Evolutionary conservation across 2,113 vertebrate species (phyloP).

Genomic region (Hiodon alosoides): DNA sequence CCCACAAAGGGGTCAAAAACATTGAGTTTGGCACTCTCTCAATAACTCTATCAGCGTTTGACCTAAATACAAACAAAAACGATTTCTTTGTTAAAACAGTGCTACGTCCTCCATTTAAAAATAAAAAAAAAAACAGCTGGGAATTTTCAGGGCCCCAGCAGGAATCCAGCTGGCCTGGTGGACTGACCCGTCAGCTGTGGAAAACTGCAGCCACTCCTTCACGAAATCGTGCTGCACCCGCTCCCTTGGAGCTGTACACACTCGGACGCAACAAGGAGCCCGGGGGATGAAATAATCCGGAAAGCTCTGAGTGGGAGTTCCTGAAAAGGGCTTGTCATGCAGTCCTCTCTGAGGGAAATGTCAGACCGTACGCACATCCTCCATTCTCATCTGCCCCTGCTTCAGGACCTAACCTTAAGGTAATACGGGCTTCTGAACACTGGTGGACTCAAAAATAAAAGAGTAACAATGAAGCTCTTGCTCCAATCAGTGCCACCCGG

Average conservation of each 20-base stretch:
- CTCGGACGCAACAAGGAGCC: neutral
- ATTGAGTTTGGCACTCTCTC: no score
- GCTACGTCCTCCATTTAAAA: neutral
- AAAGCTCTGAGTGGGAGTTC: constrained; percentile 1
- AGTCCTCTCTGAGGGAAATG: neutral
- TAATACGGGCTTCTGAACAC: neutral
- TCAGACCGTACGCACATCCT: neutral
- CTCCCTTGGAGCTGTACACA: constrained; percentile 19
- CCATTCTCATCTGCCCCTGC: neutral
- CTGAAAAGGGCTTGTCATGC: neutral
- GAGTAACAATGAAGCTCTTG: no score
- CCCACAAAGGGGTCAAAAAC: no score
- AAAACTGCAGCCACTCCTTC: constrained; percentile 45
- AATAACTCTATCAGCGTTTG: no score
- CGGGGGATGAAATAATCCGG: neutral
- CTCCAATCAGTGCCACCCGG: no score
- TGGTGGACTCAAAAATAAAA: no score
- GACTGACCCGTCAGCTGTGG: constrained; percentile 52
- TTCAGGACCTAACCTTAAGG: neutral
- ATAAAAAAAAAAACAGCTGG: constrained; percentile 19
- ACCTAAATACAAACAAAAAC: no score
- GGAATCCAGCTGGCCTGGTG: neutral
- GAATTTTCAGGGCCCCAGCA: constrained; percentile 8
- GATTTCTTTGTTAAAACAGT: no score
- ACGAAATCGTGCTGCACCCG: constrained; percentile 35